These are phyloP conservation scores for Axinella damicornis DNA, from an alignment of 37 sponge, comb jelly and placozoan species.

Conservation along the genomic window DNA sequence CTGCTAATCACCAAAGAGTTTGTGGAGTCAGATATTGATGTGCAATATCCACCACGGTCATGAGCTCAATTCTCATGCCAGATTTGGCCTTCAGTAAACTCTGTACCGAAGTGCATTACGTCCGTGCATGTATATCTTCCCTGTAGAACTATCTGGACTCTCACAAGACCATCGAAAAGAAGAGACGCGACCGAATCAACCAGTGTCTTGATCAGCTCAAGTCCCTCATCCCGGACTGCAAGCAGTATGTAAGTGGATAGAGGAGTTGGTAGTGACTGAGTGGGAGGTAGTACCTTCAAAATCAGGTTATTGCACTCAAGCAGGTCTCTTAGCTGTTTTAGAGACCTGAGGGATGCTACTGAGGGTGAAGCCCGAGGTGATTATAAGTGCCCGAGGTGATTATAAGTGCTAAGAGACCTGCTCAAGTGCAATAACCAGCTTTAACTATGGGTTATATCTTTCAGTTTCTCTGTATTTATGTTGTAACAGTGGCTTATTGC, in stretches of 20 bases:
- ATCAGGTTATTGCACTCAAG: no score
- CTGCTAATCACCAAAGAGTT: no score
- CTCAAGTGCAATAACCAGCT: no score
- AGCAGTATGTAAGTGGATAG: constrained; percentile 63
- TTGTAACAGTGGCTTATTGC: not conserved
- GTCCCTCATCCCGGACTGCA: constrained; percentile 82
- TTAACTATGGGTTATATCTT: not conserved
- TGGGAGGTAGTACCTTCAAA: not conserved
- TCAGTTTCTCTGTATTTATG: not conserved
- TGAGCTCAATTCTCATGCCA: no score
- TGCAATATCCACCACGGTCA: no score
- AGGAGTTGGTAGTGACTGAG: constrained; percentile 19
- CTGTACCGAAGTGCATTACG: not conserved
- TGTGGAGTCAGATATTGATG: no score
- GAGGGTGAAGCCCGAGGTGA: no score
- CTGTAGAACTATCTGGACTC: constrained; percentile 87
- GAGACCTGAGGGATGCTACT: no score
- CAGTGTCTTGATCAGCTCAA: constrained; percentile 64
- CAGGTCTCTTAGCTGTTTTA: no score
- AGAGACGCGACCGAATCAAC: constrained; percentile 86
- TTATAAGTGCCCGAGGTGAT: no score
- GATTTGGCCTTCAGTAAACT: no score
- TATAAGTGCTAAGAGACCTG: no score
- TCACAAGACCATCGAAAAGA: constrained; percentile 93
- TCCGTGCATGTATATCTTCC: not conserved